phyloP scores from a whole-genome alignment of 2,888 invertebrate species.

The Calliopum simillimum region DNA sequence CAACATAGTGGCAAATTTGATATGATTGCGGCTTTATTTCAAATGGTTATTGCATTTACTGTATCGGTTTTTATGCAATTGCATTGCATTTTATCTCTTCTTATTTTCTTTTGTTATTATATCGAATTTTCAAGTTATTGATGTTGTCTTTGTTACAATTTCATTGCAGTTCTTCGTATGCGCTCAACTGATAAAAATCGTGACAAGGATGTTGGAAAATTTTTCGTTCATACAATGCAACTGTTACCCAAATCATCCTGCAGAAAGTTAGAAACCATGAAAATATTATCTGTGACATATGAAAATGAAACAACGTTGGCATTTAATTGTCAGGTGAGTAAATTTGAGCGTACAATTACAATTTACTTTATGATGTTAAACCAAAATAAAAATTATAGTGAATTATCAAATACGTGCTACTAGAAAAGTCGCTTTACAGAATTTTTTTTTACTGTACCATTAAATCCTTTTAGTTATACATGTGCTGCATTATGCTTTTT shows the following conservation, averaged over 20 bases:
- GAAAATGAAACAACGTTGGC: slow-evolving; percentile 77
- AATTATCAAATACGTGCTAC: no score
- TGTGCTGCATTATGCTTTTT: no score
- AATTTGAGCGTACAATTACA: not conserved
- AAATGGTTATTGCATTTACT: not conserved
- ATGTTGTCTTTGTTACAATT: not conserved
- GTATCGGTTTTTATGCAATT: not conserved
- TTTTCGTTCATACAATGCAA: slow-evolving; percentile 91
- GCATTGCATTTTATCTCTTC: not conserved
- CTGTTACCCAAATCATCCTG: slow-evolving; percentile 83
- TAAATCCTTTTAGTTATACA: no score
- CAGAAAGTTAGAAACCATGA: slow-evolving; percentile 72
- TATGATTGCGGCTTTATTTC: no score
- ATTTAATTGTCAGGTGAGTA: slow-evolving; percentile 80
- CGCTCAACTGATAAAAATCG: slow-evolving; percentile 71
- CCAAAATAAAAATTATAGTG: no score
- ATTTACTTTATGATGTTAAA: not conserved
- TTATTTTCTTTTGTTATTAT: not conserved
- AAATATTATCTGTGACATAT: slow-evolving; percentile 71
- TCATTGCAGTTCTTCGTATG: slow-evolving; percentile 70
- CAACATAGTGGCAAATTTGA: not conserved
- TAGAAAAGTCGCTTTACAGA: no score
- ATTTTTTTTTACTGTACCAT: no score
- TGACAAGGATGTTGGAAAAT: slow-evolving; percentile 78
- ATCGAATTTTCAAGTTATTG: slow-evolving; percentile 56